phyloP scores from a whole-genome alignment of 2,113 vertebrate species.

The Sinocyclocheilus anshuiensis region DNA sequence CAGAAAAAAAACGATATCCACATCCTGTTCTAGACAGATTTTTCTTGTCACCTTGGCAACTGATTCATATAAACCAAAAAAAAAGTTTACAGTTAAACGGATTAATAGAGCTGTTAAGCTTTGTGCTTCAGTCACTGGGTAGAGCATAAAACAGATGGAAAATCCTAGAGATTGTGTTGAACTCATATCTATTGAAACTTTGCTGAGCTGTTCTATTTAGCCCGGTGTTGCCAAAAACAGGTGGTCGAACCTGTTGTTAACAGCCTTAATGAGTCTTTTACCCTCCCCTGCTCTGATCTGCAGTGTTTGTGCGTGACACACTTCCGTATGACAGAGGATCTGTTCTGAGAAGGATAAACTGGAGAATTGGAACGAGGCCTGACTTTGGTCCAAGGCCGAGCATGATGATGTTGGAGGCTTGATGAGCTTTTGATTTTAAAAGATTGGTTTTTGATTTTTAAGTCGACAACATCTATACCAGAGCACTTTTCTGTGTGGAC shows the following conservation, averaged over 20 bases:
- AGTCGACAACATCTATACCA: not conserved
- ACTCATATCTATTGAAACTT: not conserved
- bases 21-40: not conserved
- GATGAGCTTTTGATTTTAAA: not conserved
- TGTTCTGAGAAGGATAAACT: too few relatives aligned
- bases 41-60: constrained; percentile 12
- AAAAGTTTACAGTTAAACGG: not conserved
- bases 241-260: not conserved
- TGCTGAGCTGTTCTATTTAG: constrained; percentile 27
- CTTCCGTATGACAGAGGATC: not conserved
- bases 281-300: constrained; percentile 19
- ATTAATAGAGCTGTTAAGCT: not conserved
- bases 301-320: not conserved
- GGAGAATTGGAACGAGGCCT: not conserved
- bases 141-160: not conserved
- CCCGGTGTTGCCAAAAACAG: constrained; percentile 28
- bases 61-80: not conserved
- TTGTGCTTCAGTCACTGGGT: not conserved
- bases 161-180: not conserved
- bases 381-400: constrained; percentile 11
- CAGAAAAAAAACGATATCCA: not conserved
- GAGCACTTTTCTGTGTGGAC: constrained; percentile 44
- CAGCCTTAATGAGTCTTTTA: constrained; percentile 28
- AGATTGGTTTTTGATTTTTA: not conserved
- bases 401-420: not conserved